Evolutionary conservation across 2,797 vertebrate genomes (phyloP).

Genomic region (Leptodactylus fallax): DNA sequence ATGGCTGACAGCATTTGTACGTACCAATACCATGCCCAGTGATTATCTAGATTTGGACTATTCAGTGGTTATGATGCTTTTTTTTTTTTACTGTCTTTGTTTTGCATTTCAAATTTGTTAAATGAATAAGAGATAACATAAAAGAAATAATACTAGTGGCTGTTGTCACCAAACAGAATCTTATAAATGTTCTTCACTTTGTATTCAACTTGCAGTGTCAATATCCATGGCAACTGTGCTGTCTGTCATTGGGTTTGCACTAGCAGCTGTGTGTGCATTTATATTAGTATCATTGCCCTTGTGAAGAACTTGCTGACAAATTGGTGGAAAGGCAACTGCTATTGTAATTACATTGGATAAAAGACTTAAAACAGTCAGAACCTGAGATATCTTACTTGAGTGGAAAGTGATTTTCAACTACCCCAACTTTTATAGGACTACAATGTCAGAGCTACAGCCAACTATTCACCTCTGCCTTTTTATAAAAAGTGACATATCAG

Average conservation of each 20-base stretch:
- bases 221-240: not conserved
- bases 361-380: not conserved
- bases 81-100: not conserved
- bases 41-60: no score
- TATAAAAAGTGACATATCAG: no score
- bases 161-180: not conserved
- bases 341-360: not conserved
- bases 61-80: not conserved
- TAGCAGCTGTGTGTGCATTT: not conserved
- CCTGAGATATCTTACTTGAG: not conserved
- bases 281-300: slow-evolving; percentile 14
- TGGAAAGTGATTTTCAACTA: not conserved
- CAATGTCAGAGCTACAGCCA: no score
- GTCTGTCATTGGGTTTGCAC: not conserved
- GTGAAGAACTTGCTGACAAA: slow-evolving; percentile 2
- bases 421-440: no score
- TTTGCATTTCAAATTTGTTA: not conserved
- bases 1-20: no score
- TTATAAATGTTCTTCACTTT: not conserved
- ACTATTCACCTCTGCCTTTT: no score
- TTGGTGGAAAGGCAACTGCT: not conserved
- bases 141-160: not conserved
- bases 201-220: not conserved
- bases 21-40: no score
- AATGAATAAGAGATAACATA: not conserved